Percentiles rank a stretch among this genome's conserved stretches.
Conservation (phyloP, 2,797 vertebrate genomes). For the Smutsia gigantea region DNA sequence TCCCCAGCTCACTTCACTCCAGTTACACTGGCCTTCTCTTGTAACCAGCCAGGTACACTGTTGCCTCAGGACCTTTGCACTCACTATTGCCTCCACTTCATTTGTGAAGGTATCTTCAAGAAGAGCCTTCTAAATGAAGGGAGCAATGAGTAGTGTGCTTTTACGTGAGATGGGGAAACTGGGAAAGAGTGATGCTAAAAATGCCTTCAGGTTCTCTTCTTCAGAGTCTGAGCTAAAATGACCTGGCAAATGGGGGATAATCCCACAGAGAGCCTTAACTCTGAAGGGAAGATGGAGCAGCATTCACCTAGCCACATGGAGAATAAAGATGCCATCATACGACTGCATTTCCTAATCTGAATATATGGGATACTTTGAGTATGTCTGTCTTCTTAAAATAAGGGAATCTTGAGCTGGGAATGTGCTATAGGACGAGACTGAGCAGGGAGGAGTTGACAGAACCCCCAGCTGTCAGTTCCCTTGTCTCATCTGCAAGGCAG, state of each 20-base stretch:
- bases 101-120: neutral
- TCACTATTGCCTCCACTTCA: neutral
- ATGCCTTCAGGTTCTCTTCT: neutral
- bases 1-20: neutral
- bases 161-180: neutral
- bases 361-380: neutral
- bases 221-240: neutral
- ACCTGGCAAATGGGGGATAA: neutral
- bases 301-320: neutral
- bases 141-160: neutral
- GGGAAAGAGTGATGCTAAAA: neutral
- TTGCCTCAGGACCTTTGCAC: neutral
- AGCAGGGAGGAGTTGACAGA: neutral
- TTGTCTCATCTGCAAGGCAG: neutral
- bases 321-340: neutral
- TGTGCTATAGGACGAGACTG: neutral
- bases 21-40: neutral
- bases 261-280: neutral
- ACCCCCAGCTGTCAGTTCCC: neutral
- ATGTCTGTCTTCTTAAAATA: neutral
- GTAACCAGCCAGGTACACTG: neutral
- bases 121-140: conserved; percentile 3
- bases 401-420: neutral
- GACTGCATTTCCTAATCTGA: neutral
- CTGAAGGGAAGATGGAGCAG: neutral